Evolutionary conservation across 2,113 vertebrate genomes (phyloP).

Genomic region (Limanda limanda): DNA sequence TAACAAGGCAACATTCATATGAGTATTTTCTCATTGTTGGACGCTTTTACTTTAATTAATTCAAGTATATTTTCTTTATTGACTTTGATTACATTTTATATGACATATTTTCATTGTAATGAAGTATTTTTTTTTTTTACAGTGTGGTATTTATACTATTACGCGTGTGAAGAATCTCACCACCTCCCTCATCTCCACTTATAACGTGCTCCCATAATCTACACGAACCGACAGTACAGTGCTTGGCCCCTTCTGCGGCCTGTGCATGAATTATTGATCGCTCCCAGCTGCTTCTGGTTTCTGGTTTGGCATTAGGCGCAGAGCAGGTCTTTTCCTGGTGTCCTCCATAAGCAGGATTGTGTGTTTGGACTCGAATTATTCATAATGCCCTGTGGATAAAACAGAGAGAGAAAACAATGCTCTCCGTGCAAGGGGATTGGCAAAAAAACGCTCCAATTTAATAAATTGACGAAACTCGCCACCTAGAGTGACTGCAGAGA

Average conservation of each 20-base stretch:
- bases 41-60: background rate
- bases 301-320: conserved; percentile 47
- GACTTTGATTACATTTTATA: background rate
- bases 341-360: conserved; percentile 64
- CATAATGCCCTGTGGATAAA: conserved; percentile 45
- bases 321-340: conserved; percentile 46
- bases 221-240: background rate
- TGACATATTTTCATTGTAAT: background rate
- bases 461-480: conserved; percentile 81
- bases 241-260: conserved; percentile 8
- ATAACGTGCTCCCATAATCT: background rate
- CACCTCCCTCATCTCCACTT: background rate
- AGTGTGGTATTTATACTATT: background rate
- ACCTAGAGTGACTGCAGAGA: conserved; percentile 32
- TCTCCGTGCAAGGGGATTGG: conserved; percentile 31
- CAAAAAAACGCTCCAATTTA: conserved; percentile 70
- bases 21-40: background rate
- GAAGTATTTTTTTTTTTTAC: background rate
- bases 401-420: conserved; percentile 49
- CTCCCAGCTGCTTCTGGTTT: conserved; percentile 73
- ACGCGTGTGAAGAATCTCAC: background rate
- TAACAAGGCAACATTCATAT: background rate
- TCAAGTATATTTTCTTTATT: background rate
- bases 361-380: conserved; percentile 54
- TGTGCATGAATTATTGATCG: conserved; percentile 72